phyloP scores from a whole-genome alignment of 2,888 invertebrate genomes.

The Pyralis farinalis region DNA sequence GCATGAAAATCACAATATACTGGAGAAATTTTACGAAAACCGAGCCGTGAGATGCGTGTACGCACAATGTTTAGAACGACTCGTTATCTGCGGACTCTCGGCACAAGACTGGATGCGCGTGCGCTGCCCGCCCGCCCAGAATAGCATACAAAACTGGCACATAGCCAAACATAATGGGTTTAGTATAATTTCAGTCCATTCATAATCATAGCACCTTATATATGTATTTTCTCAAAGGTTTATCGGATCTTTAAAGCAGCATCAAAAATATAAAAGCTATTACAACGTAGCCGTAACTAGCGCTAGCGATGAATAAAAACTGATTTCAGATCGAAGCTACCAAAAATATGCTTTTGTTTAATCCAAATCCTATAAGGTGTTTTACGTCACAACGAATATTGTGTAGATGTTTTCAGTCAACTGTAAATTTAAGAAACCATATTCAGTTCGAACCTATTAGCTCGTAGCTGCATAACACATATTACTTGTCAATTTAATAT shows the following conservation, averaged over 20 bases:
- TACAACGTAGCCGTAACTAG: too few species aligned
- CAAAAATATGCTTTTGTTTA: too few species aligned
- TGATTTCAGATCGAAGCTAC: too few species aligned
- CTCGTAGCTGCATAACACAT: constrained; percentile 3
- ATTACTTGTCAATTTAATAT: neutral
- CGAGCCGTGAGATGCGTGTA: constrained; percentile 20
- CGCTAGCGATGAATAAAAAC: too few species aligned
- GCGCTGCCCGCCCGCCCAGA: constrained; percentile 66
- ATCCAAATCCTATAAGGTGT: too few species aligned
- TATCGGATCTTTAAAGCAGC: too few species aligned
- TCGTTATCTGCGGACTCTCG: constrained; percentile 40
- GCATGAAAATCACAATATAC: too few species aligned
- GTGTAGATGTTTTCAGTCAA: too few species aligned
- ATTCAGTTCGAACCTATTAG: constrained; percentile 2
- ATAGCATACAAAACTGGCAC: constrained; percentile 56
- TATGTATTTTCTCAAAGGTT: too few species aligned
- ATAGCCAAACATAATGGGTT: constrained; percentile 53
- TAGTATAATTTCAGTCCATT: constrained; percentile 56
- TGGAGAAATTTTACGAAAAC: neutral
- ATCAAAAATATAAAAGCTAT: too few species aligned
- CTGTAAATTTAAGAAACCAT: neutral
- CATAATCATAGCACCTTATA: constrained; percentile 40
- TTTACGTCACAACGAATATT: too few species aligned
- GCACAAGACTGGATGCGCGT: constrained; percentile 63
- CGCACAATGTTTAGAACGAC: constrained; percentile 19